Conservation (phyloP, 1,140 invertebrate genomes). For the Drosophila willistoni region DNA sequence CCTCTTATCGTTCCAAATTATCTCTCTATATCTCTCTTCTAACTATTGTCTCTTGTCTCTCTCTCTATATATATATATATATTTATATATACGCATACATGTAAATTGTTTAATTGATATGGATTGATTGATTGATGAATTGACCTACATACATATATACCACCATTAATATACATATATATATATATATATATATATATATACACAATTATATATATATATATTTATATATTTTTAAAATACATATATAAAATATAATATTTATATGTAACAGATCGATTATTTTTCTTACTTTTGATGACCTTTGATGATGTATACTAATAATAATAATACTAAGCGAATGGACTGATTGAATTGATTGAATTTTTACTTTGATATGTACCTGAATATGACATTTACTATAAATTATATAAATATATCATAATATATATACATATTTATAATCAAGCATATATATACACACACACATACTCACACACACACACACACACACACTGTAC, state of each 20-base stretch:
- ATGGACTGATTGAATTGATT: conserved; percentile 79
- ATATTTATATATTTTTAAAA: conserved; percentile 43
- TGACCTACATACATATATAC: conserved; percentile 54
- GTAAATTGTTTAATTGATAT: conserved; percentile 66
- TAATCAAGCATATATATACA: conserved; percentile 45
- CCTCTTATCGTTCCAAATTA: conserved; percentile 57
- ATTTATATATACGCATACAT: conserved; percentile 49
- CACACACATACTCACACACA: conserved; percentile 23
- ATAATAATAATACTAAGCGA: conserved; percentile 65
- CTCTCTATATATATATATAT: conserved; percentile 52
- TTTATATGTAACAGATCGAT: conserved; percentile 28
- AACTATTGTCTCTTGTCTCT: conserved; percentile 50
- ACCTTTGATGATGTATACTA: conserved; percentile 70
- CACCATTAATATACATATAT: conserved; percentile 34
- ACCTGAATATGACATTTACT: conserved; percentile 43
- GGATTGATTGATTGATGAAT: conserved; percentile 64
- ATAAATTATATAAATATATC: conserved; percentile 47
- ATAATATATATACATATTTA: conserved; percentile 33
- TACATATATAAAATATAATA: conserved; percentile 62
- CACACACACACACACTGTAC: conserved; percentile 13
- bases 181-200: conserved; percentile 57
- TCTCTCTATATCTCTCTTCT: conserved; percentile 48
- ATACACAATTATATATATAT: conserved; percentile 42
- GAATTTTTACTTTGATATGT: conserved; percentile 77
- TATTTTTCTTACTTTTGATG: conserved; percentile 70